These are phyloP conservation scores for Scytalopus superciliaris DNA, from an alignment of 2,113 vertebrate species.

Conservation along the genomic window DNA sequence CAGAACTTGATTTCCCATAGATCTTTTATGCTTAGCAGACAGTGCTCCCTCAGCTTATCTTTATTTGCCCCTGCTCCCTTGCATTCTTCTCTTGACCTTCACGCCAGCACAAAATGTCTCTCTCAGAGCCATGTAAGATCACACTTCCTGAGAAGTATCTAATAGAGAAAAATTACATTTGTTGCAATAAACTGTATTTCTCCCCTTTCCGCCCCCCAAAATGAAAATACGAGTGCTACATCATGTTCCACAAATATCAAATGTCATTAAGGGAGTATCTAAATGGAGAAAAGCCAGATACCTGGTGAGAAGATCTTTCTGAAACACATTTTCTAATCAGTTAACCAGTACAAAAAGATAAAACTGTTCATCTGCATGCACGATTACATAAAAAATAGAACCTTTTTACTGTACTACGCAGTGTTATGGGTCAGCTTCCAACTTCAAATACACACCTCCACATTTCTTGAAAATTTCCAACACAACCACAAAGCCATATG, in stretches of 20 bases:
- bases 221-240: not conserved
- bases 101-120: not conserved
- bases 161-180: not conserved
- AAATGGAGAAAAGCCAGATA: not conserved
- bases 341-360: not conserved
- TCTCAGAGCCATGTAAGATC: not conserved
- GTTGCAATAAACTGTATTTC: not conserved
- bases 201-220: not conserved
- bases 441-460: constrained; percentile 27
- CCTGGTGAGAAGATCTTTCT: not conserved
- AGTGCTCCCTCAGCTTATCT: not conserved
- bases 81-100: constrained; percentile 2
- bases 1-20: constrained; percentile 10
- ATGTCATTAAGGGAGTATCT: not conserved
- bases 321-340: not conserved
- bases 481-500: constrained; percentile 4
- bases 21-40: not conserved
- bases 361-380: not conserved
- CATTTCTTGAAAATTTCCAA: constrained; percentile 15
- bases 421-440: constrained; percentile 22
- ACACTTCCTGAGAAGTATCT: not conserved
- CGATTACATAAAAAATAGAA: not conserved
- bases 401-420: not conserved
- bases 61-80: not conserved
- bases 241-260: not conserved